Evolutionary conservation across 2,888 invertebrate species (phyloP).

Genomic region (Pterostichus niger): DNA sequence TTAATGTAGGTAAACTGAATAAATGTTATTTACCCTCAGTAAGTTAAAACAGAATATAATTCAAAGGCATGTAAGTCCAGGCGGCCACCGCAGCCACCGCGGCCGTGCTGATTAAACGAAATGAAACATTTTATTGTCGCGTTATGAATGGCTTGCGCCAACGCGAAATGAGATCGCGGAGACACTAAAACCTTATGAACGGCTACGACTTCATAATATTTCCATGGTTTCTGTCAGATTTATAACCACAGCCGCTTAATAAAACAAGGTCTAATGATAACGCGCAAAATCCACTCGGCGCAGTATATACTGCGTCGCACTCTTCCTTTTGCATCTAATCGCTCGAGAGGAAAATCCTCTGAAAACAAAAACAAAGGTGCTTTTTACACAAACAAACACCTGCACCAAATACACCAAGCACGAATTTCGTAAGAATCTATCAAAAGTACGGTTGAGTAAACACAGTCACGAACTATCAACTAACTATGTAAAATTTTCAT

Average conservation of each 20-base stretch:
- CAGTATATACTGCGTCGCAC: neutral
- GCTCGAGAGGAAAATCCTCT: slow-evolving; percentile 8
- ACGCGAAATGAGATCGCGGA: slow-evolving; percentile 53
- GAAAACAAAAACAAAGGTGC: slow-evolving; percentile 22
- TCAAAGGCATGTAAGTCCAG: slow-evolving; percentile 25
- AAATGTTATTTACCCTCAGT: slow-evolving; percentile 24
- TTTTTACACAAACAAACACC: neutral
- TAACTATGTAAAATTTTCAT: too few species aligned
- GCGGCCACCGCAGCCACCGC: too few species aligned
- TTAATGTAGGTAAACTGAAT: slow-evolving; percentile 28
- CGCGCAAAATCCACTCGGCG: slow-evolving; percentile 16
- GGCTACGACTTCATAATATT: slow-evolving; percentile 51
- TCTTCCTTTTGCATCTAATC: slow-evolving; percentile 7
- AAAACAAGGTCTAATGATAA: slow-evolving; percentile 51
- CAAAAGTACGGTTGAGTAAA: too few species aligned
- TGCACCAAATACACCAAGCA: neutral
- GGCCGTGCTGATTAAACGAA: slow-evolving; percentile 42
- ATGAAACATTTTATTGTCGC: slow-evolving; percentile 54
- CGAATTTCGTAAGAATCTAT: too few species aligned
- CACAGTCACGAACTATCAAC: too few species aligned
- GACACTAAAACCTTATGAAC: slow-evolving; percentile 51
- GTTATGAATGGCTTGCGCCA: slow-evolving; percentile 44
- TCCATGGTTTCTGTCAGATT: slow-evolving; percentile 37
- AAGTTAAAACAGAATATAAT: slow-evolving; percentile 36
- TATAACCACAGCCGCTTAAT: slow-evolving; percentile 41